These are phyloP conservation scores for Pampus argenteus DNA, from an alignment of 2,797 vertebrate genomes.

Conservation along the genomic window DNA sequence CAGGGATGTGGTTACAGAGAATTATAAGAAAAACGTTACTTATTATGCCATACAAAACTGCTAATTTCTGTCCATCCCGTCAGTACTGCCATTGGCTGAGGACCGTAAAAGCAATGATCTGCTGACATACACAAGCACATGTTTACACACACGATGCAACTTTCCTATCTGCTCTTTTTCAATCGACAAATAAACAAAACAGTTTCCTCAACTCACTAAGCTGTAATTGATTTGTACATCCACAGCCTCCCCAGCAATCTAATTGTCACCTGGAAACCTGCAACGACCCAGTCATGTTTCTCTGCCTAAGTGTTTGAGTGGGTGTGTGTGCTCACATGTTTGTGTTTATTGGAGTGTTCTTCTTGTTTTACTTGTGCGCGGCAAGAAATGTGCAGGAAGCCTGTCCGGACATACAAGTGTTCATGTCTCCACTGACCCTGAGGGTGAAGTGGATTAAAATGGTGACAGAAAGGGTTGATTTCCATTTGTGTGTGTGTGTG, in stretches of 20 bases:
- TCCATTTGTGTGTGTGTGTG: constrained; percentile 18
- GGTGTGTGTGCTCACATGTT: constrained; percentile 3
- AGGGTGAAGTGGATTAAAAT: constrained; percentile 38
- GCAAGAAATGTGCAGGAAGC: constrained; percentile 13
- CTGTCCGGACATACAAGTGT: background rate
- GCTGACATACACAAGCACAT: constrained; percentile 5
- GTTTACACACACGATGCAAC: background rate
- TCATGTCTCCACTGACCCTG: constrained; percentile 33
- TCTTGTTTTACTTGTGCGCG: constrained; percentile 19
- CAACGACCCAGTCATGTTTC: constrained; percentile 9
- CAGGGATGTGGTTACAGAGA: background rate
- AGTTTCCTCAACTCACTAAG: constrained; percentile 11
- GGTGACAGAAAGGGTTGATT: constrained; percentile 35
- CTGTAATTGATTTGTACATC: constrained; percentile 42
- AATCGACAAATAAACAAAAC: constrained; percentile 1
- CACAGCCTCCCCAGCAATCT: constrained; percentile 28
- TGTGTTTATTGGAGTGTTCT: constrained; percentile 16
- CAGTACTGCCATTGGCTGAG: constrained; percentile 18
- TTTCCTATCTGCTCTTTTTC: background rate
- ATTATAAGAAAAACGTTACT: background rate
- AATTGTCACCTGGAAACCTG: constrained; percentile 41
- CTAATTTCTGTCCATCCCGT: constrained; percentile 20
- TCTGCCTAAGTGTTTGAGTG: constrained; percentile 15
- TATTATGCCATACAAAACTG: constrained; percentile 24
- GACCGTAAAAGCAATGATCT: constrained; percentile 12